Evolutionary conservation across 2,888 invertebrate genomes (phyloP).

Genomic region (Machimus rusticus): DNA sequence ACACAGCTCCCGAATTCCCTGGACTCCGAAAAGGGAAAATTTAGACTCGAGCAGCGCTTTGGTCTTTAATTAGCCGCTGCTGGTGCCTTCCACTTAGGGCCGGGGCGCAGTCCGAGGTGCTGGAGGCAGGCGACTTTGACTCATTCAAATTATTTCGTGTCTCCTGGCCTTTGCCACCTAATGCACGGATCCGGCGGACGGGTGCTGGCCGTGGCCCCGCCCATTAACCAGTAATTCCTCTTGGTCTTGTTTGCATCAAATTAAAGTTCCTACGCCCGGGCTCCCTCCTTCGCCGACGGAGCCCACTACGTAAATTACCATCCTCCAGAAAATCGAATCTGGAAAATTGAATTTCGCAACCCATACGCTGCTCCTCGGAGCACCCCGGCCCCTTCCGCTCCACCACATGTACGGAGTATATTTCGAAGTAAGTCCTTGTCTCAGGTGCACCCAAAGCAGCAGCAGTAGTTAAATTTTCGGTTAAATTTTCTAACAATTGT

Average conservation of each 20-base stretch:
- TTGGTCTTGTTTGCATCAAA: constrained; percentile 7
- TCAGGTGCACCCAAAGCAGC: constrained; percentile 36
- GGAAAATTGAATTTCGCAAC: constrained; percentile 12
- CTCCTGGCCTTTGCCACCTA: constrained; percentile 29
- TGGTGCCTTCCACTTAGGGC: not conserved
- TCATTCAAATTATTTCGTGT: constrained; percentile 34
- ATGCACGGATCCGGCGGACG: not conserved
- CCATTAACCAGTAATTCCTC: constrained; percentile 3
- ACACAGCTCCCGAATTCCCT: constrained; percentile 31
- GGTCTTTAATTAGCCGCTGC: constrained; percentile 30
- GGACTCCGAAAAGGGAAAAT: not conserved
- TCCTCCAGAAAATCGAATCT: not conserved
- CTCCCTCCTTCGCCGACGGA: not conserved
- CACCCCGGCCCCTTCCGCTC: not conserved
- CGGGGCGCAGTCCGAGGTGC: not conserved
- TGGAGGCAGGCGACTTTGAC: not conserved
- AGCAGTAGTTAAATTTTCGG: constrained; percentile 39
- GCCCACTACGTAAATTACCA: not conserved
- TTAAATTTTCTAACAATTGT: constrained; percentile 41
- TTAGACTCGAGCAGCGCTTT: constrained; percentile 1
- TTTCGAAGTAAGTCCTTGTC: constrained; percentile 42
- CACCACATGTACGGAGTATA: constrained; percentile 35
- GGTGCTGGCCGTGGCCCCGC: not conserved
- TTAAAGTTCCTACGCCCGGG: not conserved
- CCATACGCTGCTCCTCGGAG: not conserved